Conservation (phyloP, 2,888 invertebrate genomes). For the Sialis lutaria region DNA sequence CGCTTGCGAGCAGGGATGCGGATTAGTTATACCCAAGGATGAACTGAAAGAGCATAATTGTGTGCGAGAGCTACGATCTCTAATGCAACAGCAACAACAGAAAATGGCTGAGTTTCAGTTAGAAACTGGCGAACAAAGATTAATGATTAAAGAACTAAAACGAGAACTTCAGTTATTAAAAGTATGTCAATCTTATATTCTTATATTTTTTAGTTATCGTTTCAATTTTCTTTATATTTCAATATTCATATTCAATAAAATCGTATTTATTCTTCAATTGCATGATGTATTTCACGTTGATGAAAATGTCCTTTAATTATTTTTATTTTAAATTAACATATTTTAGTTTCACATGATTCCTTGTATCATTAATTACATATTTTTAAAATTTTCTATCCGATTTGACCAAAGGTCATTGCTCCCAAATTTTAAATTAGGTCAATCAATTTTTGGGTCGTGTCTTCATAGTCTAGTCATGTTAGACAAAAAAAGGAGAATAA, state of each 20-base stretch:
- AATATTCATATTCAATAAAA: background rate
- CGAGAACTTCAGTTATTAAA: constrained; percentile 75
- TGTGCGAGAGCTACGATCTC: constrained; percentile 66
- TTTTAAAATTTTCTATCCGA: too few species aligned
- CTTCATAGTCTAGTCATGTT: too few species aligned
- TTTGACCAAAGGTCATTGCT: too few species aligned
- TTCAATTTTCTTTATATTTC: background rate
- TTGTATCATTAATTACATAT: too few species aligned
- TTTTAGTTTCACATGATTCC: too few species aligned
- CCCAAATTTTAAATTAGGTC: too few species aligned
- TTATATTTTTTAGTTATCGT: background rate
- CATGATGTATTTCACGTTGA: too few species aligned
- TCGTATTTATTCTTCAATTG: background rate
- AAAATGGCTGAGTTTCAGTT: constrained; percentile 75
- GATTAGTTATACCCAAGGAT: constrained; percentile 87
- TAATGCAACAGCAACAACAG: constrained; percentile 73
- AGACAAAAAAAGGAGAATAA: too few species aligned
- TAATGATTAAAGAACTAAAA: constrained; percentile 78
- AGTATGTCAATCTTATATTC: constrained; percentile 27
- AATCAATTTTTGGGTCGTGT: too few species aligned
- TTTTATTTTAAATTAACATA: too few species aligned
- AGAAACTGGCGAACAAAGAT: constrained; percentile 70
- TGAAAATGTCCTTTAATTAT: too few species aligned
- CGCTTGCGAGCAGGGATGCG: constrained; percentile 87
- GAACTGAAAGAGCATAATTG: constrained; percentile 90